Evolutionary conservation across 1,140 invertebrate genomes (phyloP).

Genomic region (Platyura marginata): DNA sequence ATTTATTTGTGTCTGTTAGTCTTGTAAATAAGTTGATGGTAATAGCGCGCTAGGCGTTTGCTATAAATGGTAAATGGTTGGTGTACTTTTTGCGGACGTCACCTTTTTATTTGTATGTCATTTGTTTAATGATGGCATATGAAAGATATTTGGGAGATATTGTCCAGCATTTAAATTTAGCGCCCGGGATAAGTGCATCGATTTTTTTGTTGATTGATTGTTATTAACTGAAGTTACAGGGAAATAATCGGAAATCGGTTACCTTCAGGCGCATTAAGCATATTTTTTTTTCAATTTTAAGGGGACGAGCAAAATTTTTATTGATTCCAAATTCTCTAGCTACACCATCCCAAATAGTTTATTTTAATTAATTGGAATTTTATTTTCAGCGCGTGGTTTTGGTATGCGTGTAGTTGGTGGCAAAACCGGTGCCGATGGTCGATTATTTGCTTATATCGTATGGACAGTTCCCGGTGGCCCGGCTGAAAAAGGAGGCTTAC

Average conservation of each 20-base stretch:
- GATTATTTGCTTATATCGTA: slow-evolving; percentile 74
- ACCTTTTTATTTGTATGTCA: no score
- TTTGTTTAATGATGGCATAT: no score
- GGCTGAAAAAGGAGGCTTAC: slow-evolving; percentile 69
- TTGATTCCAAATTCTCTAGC: neutral
- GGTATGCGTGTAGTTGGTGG: slow-evolving; percentile 87
- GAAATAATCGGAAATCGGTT: neutral
- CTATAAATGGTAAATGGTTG: no score
- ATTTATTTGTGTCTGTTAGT: no score
- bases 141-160: no score
- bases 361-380: neutral
- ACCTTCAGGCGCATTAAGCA: neutral
- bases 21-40: no score
- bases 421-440: slow-evolving; percentile 61
- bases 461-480: slow-evolving; percentile 79
- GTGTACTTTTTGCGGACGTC: no score
- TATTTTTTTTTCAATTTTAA: neutral
- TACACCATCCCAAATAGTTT: neutral
- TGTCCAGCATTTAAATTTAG: no score
- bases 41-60: no score
- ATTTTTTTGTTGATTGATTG: neutral
- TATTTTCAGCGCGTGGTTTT: slow-evolving; percentile 59
- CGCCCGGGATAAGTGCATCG: no score
- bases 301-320: neutral
- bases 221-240: neutral